phyloP scores from a whole-genome alignment of 2,888 invertebrate genomes.

The Pachydiplax longipennis region DNA sequence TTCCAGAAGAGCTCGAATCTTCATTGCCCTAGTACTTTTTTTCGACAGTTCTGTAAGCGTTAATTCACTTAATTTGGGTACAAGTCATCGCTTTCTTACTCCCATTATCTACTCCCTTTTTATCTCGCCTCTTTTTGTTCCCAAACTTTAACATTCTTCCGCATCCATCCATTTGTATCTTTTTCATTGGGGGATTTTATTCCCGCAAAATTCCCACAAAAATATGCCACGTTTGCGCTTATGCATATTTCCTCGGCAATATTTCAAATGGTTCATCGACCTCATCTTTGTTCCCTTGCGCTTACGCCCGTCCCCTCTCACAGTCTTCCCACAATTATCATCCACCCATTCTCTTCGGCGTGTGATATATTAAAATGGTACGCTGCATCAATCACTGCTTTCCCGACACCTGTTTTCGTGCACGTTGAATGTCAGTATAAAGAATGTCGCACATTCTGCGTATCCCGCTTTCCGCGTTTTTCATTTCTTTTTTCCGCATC shows the following conservation, averaged over 20 bases:
- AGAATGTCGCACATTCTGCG: background rate
- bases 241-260: background rate
- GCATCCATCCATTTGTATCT: background rate
- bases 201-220: constrained; percentile 31
- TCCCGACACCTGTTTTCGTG: background rate
- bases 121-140: background rate
- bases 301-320: background rate
- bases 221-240: constrained; percentile 21
- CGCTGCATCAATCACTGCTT: background rate
- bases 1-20: background rate
- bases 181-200: background rate
- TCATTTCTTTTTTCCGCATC: background rate
- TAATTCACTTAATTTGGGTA: too few relatives aligned
- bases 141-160: background rate
- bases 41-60: background rate
- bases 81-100: background rate
- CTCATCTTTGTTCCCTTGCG: background rate
- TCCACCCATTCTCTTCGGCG: background rate
- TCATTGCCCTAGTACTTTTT: background rate
- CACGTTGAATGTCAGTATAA: background rate
- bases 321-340: background rate
- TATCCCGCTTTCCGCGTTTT: background rate
- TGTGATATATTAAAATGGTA: background rate
- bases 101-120: background rate
- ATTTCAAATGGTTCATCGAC: background rate